These are phyloP conservation scores for Actinostola sp. DNA, from an alignment of 92 coral and sea anemone genomes.

Conservation along the genomic window DNA sequence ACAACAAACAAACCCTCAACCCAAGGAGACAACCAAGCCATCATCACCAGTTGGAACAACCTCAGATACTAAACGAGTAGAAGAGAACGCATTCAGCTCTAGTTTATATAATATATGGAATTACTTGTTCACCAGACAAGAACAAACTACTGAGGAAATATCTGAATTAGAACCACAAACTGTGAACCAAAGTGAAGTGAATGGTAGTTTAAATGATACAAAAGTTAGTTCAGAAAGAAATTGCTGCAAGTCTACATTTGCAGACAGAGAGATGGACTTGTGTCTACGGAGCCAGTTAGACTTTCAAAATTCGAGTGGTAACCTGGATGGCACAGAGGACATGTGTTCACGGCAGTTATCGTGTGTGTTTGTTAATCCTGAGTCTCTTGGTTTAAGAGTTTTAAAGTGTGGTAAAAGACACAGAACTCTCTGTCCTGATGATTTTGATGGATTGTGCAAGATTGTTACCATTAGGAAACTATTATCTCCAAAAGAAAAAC, in stretches of 20 bases:
- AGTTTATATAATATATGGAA: constrained; percentile 9
- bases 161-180: not conserved
- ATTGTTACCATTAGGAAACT: constrained; percentile 53
- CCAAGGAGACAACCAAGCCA: not conserved
- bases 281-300: constrained; percentile 12
- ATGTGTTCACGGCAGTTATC: constrained; percentile 53
- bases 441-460: constrained; percentile 40
- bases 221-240: not conserved
- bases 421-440: constrained; percentile 24
- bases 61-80: not conserved
- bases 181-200: not conserved
- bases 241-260: constrained; percentile 11
- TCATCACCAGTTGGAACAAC: not conserved
- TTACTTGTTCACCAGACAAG: constrained; percentile 18
- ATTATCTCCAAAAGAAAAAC: constrained; percentile 72
- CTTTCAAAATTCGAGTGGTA: not conserved
- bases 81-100: not conserved
- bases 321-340: not conserved
- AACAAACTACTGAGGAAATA: not conserved
- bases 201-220: not conserved
- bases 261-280: constrained; percentile 1
- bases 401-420: constrained; percentile 33
- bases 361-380: constrained; percentile 71
- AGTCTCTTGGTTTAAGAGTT: constrained; percentile 40
- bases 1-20: constrained; percentile 1